Evolutionary conservation across 2,797 vertebrate genomes (phyloP), one percentile per base, ranked within the genome.

Genomic region (Centroberyx gerrardi): DNA sequence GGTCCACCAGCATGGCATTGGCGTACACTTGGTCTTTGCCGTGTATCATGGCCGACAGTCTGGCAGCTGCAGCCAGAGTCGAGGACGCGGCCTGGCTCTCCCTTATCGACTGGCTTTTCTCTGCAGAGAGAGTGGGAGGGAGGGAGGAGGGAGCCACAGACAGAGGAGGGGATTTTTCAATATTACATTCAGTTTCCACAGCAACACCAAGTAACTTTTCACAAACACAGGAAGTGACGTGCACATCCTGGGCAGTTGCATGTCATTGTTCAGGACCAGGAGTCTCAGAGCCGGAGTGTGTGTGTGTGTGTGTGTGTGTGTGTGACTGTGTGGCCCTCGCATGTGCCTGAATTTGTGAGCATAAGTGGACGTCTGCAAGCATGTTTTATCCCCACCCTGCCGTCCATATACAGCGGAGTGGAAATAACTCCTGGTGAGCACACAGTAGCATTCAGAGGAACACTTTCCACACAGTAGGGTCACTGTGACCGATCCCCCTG

Each of bases 1-100:
- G 88, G 59, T 93, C 87, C 68, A 93, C 92, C 81, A 94, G 86
- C 91, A 93, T 93, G 78, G 91, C 54, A 55, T 94, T 93, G 68
- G 90, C 78, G n/a, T 92, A 94, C 6, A 91, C 90, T 82, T 86
- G 92, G 85, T 96, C 96, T 52, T 89, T 95, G 70, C 96, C 96
- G 55, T 96, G 96, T 67, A 97, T 92, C 95, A 96, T 89, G 15
- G 94, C 92, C 51, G 96, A 94, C 72, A 96, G 92, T 80, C 83
- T 93, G 81, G 93, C 81, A 68, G 94, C 87, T 42, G 95, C 91
- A 60, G 95, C 94, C 48, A 89, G 76, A 28, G 96, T 95, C 0
- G 91, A 88, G 31, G 96, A 93, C 2, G 81, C 80, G 77, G 91
- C 84, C 88, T 94, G 95, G 68, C 92, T 85, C 77, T 95, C 96